Evolutionary conservation across 2,113 vertebrate genomes (phyloP).

Genomic region (Tragelaphus buxtoni): DNA sequence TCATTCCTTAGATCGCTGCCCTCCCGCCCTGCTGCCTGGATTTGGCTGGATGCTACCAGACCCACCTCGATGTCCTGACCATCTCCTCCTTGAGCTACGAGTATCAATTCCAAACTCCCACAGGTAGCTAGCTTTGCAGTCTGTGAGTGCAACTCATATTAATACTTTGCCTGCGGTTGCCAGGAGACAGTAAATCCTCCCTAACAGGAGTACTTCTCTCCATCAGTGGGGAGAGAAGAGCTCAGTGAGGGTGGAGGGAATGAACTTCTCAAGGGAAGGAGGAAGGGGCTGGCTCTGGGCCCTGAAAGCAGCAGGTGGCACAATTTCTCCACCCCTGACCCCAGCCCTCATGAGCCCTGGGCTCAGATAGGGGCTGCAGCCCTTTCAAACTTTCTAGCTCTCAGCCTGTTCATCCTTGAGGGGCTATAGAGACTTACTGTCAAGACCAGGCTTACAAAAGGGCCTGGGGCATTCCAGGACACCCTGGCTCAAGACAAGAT

Average conservation of each 20-base stretch:
- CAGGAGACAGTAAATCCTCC: too few relatives aligned
- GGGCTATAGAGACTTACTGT: neutral
- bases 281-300: neutral
- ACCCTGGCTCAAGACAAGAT: neutral
- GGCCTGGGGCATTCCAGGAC: neutral
- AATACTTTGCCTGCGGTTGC: neutral
- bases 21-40: neutral
- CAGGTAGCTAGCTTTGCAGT: neutral
- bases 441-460: neutral
- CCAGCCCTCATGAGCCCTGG: neutral
- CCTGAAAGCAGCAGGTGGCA: neutral
- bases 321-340: accelerated
- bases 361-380: accelerated
- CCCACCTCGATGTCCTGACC: neutral
- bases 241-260: neutral
- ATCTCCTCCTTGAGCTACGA: neutral
- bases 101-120: neutral
- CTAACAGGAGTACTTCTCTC: neutral
- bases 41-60: neutral
- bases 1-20: neutral
- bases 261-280: neutral
- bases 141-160: neutral
- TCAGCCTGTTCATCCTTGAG: neutral
- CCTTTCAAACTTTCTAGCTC: neutral
- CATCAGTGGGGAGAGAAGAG: neutral